phyloP scores from a whole-genome alignment of 2,888 invertebrate species.

The Ochropleura leucogaster region DNA sequence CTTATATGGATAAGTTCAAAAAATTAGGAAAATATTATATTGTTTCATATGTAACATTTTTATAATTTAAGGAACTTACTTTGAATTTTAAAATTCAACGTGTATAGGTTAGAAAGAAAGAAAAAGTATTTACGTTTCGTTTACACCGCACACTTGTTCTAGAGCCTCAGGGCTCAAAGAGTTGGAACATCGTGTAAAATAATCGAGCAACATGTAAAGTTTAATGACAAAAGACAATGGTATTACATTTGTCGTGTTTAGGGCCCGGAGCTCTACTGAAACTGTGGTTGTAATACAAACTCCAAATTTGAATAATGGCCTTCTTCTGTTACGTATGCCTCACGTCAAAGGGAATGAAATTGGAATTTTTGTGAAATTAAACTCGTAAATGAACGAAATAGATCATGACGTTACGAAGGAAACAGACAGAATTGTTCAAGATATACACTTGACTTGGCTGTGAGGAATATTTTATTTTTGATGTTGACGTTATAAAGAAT shows the following conservation, averaged over 20 bases:
- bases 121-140: too few species aligned
- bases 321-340: constrained; percentile 50
- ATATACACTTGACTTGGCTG: constrained; percentile 26
- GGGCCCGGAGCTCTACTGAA: constrained; percentile 33
- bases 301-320: constrained; percentile 64
- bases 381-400: constrained; percentile 51
- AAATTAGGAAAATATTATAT: too few species aligned
- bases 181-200: constrained; percentile 31
- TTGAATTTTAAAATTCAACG: too few species aligned
- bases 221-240: constrained; percentile 44
- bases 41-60: too few species aligned
- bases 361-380: constrained; percentile 57
- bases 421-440: constrained; percentile 14
- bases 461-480: constrained; percentile 16
- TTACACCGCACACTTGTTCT: too few species aligned
- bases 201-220: constrained; percentile 37
- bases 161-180: constrained; percentile 20
- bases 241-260: constrained; percentile 43
- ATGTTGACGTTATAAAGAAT: background rate
- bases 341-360: constrained; percentile 57
- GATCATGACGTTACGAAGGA: constrained; percentile 34
- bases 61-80: too few species aligned
- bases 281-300: constrained; percentile 58
- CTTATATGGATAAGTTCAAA: too few species aligned
- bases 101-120: too few species aligned